Percentiles rank a stretch among this genome's conserved stretches.
These are phyloP conservation scores for Hypena proboscidalis DNA, from an alignment of 2,888 invertebrate species.

Conservation along the genomic window DNA sequence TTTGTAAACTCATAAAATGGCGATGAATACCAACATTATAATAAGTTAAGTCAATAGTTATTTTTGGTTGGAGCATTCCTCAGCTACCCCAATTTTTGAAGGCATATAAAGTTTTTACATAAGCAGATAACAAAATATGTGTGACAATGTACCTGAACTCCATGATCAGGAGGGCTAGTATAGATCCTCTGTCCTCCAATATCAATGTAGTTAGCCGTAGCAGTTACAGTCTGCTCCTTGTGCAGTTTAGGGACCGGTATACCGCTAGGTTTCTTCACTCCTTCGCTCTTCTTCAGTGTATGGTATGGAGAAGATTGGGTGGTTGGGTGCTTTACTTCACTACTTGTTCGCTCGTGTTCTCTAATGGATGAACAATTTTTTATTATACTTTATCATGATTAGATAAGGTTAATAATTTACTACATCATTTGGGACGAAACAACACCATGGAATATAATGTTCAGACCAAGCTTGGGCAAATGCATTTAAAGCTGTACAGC, in stretches of 20 bases:
- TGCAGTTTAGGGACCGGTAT: conserved; percentile 77
- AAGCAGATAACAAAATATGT: background rate
- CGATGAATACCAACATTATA: no score
- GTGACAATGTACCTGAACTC: conserved; percentile 70
- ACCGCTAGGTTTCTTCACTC: conserved; percentile 76
- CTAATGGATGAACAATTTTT: conserved; percentile 48
- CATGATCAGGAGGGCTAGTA: conserved; percentile 80
- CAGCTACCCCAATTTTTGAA: no score
- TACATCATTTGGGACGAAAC: no score
- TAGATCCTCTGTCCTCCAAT: conserved; percentile 81
- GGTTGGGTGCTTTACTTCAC: conserved; percentile 76
- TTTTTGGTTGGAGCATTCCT: no score
- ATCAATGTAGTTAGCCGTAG: conserved; percentile 77
- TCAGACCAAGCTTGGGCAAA: no score
- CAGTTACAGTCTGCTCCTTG: conserved; percentile 72
- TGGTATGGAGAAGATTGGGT: conserved; percentile 80
- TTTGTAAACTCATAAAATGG: no score
- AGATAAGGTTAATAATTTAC: no score
- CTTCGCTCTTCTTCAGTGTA: conserved; percentile 73
- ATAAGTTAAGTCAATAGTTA: no score
- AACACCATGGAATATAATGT: no score
- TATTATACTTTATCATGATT: no score
- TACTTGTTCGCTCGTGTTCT: conserved; percentile 79
- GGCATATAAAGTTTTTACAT: no score
- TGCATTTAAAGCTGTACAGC: no score